Base-by-base conservation (phyloP, 2,113 vertebrate species). In the Sphyrna mokarran region DNA sequence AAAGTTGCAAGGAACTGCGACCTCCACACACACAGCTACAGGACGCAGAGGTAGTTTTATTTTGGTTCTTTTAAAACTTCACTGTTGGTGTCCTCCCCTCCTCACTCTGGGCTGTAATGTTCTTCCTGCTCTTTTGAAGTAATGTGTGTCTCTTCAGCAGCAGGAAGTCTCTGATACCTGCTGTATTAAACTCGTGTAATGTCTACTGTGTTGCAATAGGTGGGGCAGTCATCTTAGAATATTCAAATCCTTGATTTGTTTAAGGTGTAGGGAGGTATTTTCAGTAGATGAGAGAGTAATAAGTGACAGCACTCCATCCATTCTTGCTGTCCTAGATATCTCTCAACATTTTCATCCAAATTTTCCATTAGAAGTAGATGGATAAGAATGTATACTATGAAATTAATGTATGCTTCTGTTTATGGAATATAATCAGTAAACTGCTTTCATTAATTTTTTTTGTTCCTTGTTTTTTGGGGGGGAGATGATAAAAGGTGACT, bases 91-190 rank as follows among this genome's bases (percentile, higher is more conserved):
- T 76, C 18, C 29, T 6, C 26, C 72, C 72, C 29, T 11, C 72
- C 14, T 68, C 78, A 63, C 29, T 91, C 13, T 93, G 63, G 89
- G 33, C 18, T 93, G 89, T 37, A 66, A 66, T 66, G 29, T 91
- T 91, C 61, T 91, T 91, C 89, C 89, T 91, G 89, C 16, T 66
- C 89, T 66, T 54, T 93, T 93, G 89, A 66, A 93, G 89, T 91
- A 66, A 13, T 61, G 13, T 83, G 58, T 66, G 33, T 66, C 61
- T 61, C n/a, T 93, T 91, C 58, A 66, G 2, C 33, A 91, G 61
- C 89, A 91, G 89, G 89, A 91, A 91, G 89, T 37, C 11, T 91
- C 61, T 66, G 89, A 10, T 93, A 93, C 89, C 89, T 93, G 61
- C 33, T 23, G 16, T 5, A 66, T 18, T 93, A 37, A 20, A 68